Evolutionary conservation across 2,888 invertebrate species (phyloP).

Genomic region (Dryomyza anilis): DNA sequence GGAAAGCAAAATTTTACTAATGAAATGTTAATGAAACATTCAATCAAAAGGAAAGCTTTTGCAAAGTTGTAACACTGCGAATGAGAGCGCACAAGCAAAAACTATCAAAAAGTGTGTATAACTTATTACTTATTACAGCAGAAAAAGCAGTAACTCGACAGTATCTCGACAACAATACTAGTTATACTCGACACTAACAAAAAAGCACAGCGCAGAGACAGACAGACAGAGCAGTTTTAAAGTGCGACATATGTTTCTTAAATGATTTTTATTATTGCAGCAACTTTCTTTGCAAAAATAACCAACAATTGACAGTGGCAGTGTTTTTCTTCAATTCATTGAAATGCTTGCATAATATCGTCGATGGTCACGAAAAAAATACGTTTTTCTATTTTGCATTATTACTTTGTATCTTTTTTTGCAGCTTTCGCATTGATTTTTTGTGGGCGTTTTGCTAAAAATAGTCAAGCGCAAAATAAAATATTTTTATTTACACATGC

Average conservation of each 20-base stretch:
- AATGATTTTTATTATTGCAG: no score
- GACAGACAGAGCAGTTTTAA: no score
- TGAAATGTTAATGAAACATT: neutral
- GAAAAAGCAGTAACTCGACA: no score
- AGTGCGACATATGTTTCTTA: no score
- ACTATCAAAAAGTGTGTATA: slow-evolving; percentile 3
- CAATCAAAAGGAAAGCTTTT: slow-evolving; percentile 12
- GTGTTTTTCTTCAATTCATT: neutral
- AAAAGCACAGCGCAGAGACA: no score
- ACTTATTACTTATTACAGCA: no score
- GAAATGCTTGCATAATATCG: slow-evolving; percentile 14
- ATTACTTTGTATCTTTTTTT: neutral
- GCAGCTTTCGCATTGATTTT: neutral
- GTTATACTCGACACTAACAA: no score
- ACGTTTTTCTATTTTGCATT: neutral
- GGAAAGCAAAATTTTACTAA: neutral
- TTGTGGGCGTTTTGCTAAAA: slow-evolving; percentile 15
- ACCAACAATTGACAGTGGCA: neutral
- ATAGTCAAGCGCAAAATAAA: neutral
- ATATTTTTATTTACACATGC: neutral
- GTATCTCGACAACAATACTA: no score
- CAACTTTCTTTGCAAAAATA: slow-evolving; percentile 8
- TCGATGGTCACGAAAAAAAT: neutral
- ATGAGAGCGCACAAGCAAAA: neutral
- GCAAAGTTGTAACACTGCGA: neutral